Conservation (phyloP, 2,113 vertebrate genomes). For the Phrynosoma blainvillii region DNA sequence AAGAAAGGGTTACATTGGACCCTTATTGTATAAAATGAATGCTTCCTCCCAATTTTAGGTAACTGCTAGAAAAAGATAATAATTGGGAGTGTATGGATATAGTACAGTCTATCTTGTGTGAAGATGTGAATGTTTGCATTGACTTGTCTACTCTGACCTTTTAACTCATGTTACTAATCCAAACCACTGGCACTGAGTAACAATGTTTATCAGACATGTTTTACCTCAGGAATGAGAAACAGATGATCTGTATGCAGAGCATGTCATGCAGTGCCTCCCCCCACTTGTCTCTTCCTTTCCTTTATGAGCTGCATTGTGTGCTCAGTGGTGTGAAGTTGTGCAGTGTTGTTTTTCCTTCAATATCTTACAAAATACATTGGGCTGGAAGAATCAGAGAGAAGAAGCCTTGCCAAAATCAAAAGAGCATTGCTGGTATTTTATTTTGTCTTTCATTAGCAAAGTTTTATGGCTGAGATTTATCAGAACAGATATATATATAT, state of each 20-base stretch:
- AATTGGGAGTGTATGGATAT: accelerated
- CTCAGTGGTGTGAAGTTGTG: neutral
- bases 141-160: accelerated
- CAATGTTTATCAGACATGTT: accelerated
- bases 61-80: too few species aligned
- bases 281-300: neutral
- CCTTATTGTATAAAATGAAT: too few species aligned
- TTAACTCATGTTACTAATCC: neutral
- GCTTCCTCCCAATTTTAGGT: too few species aligned
- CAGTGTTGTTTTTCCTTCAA: conserved; percentile 11
- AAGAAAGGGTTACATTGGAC: too few species aligned
- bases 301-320: accelerated
- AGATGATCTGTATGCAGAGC: neutral
- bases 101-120: accelerated
- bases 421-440: conserved; percentile 18
- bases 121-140: accelerated
- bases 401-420: neutral
- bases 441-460: conserved; percentile 3
- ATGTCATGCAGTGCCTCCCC: neutral
- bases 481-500: neutral
- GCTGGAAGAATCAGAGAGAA: neutral
- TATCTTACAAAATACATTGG: conserved; percentile 7
- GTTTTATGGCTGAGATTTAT: neutral
- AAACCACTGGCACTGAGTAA: neutral
- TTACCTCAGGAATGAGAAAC: neutral